Conservation (phyloP, 2,113 vertebrate species). For the Microtus ochrogaster region DNA sequence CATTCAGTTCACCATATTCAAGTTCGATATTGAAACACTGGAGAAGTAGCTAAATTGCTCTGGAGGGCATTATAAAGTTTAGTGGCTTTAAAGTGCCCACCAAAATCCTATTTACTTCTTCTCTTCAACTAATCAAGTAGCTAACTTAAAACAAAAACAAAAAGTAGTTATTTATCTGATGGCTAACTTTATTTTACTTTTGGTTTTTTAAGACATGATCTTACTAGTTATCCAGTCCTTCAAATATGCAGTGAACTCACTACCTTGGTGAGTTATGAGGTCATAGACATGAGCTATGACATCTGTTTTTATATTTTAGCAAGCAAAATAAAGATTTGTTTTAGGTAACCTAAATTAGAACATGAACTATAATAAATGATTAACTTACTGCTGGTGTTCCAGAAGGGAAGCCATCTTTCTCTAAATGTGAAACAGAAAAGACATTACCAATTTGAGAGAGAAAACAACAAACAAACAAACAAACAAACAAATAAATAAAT, state of each 20-base stretch:
- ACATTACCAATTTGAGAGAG: slow-evolving; percentile 54
- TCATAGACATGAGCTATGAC: neutral
- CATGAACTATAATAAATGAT: slow-evolving; percentile 34
- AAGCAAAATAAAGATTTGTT: slow-evolving; percentile 54
- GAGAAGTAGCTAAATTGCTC: slow-evolving; percentile 1
- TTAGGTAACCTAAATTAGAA: neutral
- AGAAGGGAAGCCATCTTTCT: slow-evolving; percentile 96
- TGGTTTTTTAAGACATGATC: neutral
- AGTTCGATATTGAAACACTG: neutral
- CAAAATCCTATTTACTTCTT: slow-evolving; percentile 32
- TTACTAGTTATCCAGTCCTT: neutral
- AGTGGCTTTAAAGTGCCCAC: neutral
- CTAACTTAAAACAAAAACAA: neutral
- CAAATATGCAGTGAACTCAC: neutral
- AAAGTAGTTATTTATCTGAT: slow-evolving; percentile 31
- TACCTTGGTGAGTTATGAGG: neutral
- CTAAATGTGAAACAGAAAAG: slow-evolving; percentile 84
- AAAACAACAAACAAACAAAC: neutral
- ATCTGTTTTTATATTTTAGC: neutral
- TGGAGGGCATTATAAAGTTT: neutral
- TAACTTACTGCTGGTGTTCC: slow-evolving; percentile 93
- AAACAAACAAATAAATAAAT: neutral
- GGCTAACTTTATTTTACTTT: slow-evolving; percentile 43
- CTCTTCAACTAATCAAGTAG: slow-evolving; percentile 40
- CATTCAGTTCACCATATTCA: slow-evolving; percentile 9